Evolutionary conservation across 2,888 invertebrate species (phyloP).

Genomic region (Acleris emargana): DNA sequence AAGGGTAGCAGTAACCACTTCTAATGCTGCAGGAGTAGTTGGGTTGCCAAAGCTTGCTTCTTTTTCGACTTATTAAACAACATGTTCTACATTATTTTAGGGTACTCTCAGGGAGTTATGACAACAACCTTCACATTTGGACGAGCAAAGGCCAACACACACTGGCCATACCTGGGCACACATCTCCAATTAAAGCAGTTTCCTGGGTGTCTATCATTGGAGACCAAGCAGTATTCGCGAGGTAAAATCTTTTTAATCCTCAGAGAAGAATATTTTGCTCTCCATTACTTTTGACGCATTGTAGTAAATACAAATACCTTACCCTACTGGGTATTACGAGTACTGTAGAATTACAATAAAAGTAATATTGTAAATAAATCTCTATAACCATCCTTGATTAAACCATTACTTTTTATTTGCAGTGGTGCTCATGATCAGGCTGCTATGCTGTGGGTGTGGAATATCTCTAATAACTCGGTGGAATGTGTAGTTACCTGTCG

Average conservation of each 20-base stretch:
- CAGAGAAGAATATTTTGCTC: too few species aligned
- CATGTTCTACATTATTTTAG: conserved; percentile 69
- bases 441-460: conserved; percentile 95
- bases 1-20: too few species aligned
- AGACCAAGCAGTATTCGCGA: conserved; percentile 87
- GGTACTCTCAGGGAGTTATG: conserved; percentile 96
- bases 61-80: too few species aligned
- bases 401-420: conserved; percentile 41
- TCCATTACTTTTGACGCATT: too few species aligned
- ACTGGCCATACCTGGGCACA: conserved; percentile 93
- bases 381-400: not conserved
- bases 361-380: too few species aligned
- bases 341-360: too few species aligned
- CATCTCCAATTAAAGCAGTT: conserved; percentile 93
- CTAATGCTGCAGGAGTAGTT: too few species aligned
- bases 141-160: conserved; percentile 92
- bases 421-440: conserved; percentile 97
- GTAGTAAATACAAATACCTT: too few species aligned
- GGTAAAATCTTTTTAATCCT: conserved; percentile 62
- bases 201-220: conserved; percentile 91
- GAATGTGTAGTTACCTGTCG: conserved; percentile 92
- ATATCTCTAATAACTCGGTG: conserved; percentile 88
- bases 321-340: too few species aligned
- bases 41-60: too few species aligned
- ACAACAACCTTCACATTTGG: conserved; percentile 96